These are phyloP conservation scores for Streptopelia turtur DNA, from an alignment of 2,797 vertebrate genomes.

Conservation along the genomic window DNA sequence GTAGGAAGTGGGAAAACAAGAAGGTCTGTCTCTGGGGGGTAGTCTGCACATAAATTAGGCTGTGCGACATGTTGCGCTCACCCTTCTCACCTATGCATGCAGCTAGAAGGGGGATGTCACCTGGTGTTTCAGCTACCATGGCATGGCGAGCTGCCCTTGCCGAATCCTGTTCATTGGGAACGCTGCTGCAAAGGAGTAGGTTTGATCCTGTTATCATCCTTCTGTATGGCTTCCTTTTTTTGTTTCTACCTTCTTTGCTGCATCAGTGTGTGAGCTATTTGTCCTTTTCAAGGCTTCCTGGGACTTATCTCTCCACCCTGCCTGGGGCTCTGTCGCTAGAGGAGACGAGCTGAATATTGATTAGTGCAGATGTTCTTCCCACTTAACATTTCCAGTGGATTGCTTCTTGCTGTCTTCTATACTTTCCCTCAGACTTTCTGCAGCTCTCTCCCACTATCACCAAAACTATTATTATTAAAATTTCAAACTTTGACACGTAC, in stretches of 20 bases:
- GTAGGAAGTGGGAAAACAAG: not conserved
- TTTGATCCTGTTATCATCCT: not conserved
- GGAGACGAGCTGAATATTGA: not conserved
- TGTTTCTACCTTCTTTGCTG: not conserved
- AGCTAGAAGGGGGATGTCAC: not conserved
- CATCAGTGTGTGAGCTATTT: not conserved
- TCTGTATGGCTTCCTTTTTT: not conserved
- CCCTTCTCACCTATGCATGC: rapidly evolving
- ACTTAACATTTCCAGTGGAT: not conserved
- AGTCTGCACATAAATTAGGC: not conserved
- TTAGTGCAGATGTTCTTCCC: not conserved
- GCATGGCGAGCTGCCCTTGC: not conserved
- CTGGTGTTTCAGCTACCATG: not conserved
- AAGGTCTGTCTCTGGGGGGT: not conserved
- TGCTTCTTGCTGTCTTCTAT: not conserved
- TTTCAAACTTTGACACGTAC: not conserved
- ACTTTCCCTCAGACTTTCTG: not conserved
- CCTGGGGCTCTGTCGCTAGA: not conserved
- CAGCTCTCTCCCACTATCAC: not conserved
- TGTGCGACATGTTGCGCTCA: not conserved
- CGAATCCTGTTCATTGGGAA: not conserved
- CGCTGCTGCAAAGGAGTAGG: not conserved
- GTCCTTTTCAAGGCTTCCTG: not conserved
- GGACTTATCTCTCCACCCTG: not conserved
- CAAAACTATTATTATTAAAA: not conserved